Evolutionary conservation across 2,797 vertebrate genomes (phyloP).

Genomic region (Peromyscus eremicus): DNA sequence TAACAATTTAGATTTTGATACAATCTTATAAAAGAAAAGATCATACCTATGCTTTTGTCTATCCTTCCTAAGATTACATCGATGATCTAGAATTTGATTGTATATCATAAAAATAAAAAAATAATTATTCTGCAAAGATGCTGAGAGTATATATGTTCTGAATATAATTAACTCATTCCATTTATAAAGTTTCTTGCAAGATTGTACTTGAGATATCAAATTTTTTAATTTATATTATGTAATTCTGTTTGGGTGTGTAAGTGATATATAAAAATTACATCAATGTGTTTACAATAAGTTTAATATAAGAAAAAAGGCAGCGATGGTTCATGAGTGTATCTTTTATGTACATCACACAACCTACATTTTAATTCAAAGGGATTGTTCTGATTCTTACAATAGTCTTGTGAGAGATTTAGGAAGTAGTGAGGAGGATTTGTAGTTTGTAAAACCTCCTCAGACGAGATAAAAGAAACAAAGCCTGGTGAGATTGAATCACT

Average conservation of each 20-base stretch:
- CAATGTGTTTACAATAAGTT: background rate
- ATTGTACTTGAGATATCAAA: background rate
- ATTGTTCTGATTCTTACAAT: background rate
- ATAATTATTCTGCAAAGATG: background rate
- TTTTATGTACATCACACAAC: background rate
- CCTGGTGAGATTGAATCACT: background rate
- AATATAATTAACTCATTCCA: background rate
- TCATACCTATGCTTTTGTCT: background rate
- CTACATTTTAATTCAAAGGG: background rate
- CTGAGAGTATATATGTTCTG: background rate
- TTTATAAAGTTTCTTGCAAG: background rate
- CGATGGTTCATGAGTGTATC: background rate
- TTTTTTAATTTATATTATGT: background rate
- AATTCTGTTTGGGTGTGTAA: background rate
- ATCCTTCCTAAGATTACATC: fast-evolving
- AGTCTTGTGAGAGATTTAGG: background rate
- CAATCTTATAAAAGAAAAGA: background rate
- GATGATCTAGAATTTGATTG: background rate
- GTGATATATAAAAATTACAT: background rate
- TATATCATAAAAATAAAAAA: background rate
- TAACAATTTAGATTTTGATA: background rate
- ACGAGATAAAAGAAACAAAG: background rate
- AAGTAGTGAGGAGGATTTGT: background rate
- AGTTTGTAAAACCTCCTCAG: background rate
- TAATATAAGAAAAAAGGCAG: background rate